Conservation (phyloP, 1,140 invertebrate genomes). For the Ceratina australensis region DNA sequence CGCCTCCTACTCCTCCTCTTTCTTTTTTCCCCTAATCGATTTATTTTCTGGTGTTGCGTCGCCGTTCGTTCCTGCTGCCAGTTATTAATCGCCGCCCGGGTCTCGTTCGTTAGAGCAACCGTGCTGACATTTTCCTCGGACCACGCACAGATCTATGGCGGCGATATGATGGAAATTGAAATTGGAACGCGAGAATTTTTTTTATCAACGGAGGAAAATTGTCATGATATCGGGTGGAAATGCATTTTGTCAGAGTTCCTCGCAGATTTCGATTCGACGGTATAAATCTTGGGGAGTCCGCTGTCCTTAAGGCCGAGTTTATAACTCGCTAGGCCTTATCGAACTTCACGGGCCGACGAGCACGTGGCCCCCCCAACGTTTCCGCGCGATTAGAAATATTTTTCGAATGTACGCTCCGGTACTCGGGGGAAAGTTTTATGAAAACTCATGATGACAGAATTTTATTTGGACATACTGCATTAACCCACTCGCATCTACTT, state of each 20-base stretch:
- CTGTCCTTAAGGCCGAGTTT: conserved; percentile 58
- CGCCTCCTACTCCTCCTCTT: neutral
- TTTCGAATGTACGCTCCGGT: neutral
- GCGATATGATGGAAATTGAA: too few species aligned
- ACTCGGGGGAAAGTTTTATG: too few species aligned
- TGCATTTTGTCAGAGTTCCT: neutral
- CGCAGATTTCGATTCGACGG: conserved; percentile 16
- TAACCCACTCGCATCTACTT: too few species aligned
- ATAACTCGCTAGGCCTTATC: conserved; percentile 67
- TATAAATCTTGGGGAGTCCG: conserved; percentile 52
- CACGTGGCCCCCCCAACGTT: conserved; percentile 38
- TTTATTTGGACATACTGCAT: too few species aligned
- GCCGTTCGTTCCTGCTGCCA: conserved; percentile 3
- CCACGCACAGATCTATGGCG: neutral
- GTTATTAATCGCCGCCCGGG: conserved; percentile 28
- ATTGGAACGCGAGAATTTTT: neutral
- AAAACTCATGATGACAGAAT: too few species aligned
- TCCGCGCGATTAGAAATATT: conserved; percentile 46
- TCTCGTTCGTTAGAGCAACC: neutral
- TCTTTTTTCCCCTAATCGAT: conserved; percentile 41
- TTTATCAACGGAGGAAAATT: neutral
- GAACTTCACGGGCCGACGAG: conserved; percentile 66
- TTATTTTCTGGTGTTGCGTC: conserved; percentile 38
- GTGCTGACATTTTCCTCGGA: neutral
- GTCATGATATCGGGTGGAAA: neutral